These are phyloP conservation scores for Cepaea nemoralis DNA, from an alignment of 1,140 invertebrate genomes.

Conservation along the genomic window DNA sequence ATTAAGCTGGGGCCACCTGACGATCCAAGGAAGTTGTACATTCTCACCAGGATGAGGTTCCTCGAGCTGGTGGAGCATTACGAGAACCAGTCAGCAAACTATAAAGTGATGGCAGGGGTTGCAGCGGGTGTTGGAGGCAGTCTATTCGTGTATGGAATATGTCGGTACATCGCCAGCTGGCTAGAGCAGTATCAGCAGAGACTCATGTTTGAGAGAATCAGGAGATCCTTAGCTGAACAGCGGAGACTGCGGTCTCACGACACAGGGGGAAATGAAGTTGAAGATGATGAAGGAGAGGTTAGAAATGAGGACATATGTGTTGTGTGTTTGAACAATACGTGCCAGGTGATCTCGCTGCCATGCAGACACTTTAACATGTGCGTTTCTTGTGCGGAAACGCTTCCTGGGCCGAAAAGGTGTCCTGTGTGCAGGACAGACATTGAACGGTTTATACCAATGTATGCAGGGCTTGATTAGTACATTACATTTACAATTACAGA, in stretches of 20 bases:
- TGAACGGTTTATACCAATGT: conserved; percentile 60
- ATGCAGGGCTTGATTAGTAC: too few relatives aligned
- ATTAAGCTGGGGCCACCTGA: conserved; percentile 62
- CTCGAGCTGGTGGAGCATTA: conserved; percentile 61
- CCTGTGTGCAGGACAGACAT: conserved; percentile 70
- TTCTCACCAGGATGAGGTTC: conserved; percentile 64
- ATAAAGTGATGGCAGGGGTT: conserved; percentile 60
- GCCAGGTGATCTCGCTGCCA: conserved; percentile 70
- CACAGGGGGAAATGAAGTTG: not conserved
- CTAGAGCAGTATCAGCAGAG: conserved; percentile 43
- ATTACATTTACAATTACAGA: too few relatives aligned
- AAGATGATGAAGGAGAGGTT: not conserved
- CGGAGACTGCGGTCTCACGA: not conserved
- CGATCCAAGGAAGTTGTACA: conserved; percentile 54
- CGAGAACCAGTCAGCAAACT: conserved; percentile 49
- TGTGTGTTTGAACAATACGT: conserved; percentile 68
- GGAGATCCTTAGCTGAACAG: not conserved
- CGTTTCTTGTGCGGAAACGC: conserved; percentile 63
- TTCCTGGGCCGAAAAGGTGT: conserved; percentile 66
- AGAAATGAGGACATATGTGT: conserved; percentile 63
- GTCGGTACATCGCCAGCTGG: conserved; percentile 49
- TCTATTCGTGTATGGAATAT: conserved; percentile 55
- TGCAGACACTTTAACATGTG: conserved; percentile 73
- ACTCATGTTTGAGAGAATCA: conserved; percentile 45
- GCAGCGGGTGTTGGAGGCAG: conserved; percentile 55